These are phyloP conservation scores for Brachyhypopomus occidentalis DNA, from an alignment of 2,113 vertebrate species.

Conservation along the genomic window DNA sequence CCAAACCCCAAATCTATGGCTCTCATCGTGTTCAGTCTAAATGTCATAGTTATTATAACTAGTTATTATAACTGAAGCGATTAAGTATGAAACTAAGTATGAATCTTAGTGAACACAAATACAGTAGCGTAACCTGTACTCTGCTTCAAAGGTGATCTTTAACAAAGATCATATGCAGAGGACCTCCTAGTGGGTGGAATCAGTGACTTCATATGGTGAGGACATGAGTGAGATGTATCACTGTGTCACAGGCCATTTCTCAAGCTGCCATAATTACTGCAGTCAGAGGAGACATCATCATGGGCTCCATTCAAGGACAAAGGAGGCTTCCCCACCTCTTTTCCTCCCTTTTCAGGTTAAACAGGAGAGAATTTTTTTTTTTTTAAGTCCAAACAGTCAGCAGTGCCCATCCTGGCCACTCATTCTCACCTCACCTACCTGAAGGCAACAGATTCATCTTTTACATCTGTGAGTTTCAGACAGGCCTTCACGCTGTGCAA, in stretches of 20 bases:
- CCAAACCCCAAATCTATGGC: not conserved
- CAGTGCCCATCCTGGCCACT: slow-evolving; percentile 55
- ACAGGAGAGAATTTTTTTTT: slow-evolving; percentile 29
- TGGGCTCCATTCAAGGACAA: slow-evolving; percentile 71
- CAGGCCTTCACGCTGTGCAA: slow-evolving; percentile 81
- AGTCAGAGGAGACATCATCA: slow-evolving; percentile 57
- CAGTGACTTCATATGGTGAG: slow-evolving; percentile 46
- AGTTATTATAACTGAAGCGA: too few relatives aligned
- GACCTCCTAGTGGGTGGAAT: slow-evolving; percentile 47
- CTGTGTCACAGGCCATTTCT: slow-evolving; percentile 52
- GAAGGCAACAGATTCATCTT: slow-evolving; percentile 83
- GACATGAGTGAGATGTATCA: slow-evolving; percentile 51
- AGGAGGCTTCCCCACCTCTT: slow-evolving; percentile 58
- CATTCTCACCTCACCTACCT: slow-evolving; percentile 80
- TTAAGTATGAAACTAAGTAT: not conserved
- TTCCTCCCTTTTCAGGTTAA: slow-evolving; percentile 51
- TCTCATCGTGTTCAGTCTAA: not conserved
- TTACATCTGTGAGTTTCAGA: slow-evolving; percentile 81
- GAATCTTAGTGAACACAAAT: slow-evolving; percentile 13
- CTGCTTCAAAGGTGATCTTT: slow-evolving; percentile 12
- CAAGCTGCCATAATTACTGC: slow-evolving; percentile 50
- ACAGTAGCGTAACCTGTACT: not conserved
- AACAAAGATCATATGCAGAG: slow-evolving; percentile 35
- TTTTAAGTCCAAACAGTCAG: slow-evolving; percentile 67
- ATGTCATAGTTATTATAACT: not conserved